phyloP scores from a whole-genome alignment of 1,140 invertebrate genomes.

The Zaprionus nigranus region DNA sequence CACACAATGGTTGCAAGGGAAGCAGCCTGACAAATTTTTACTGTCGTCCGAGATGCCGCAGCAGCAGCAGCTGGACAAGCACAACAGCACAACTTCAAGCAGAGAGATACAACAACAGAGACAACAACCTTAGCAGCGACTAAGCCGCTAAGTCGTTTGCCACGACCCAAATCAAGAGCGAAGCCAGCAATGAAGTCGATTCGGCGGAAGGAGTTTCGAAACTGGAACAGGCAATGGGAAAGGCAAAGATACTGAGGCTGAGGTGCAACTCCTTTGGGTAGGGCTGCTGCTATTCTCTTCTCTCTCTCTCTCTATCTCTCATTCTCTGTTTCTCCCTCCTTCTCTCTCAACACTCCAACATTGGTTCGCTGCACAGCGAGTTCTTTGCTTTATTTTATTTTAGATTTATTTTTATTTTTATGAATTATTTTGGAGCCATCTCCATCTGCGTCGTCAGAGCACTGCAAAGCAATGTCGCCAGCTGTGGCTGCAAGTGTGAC shows the following conservation, averaged over 20 bases:
- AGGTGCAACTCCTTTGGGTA: background rate
- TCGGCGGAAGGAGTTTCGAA: background rate
- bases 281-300: background rate
- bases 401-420: slow-evolving; percentile 44
- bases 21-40: slow-evolving; percentile 70
- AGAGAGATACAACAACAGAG: background rate
- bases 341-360: slow-evolving; percentile 15
- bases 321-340: background rate
- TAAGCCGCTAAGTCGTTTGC: slow-evolving; percentile 75
- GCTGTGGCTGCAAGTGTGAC: background rate
- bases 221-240: background rate
- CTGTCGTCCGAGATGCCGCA: slow-evolving; percentile 56
- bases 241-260: background rate
- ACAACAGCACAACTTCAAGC: background rate
- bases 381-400: slow-evolving; percentile 29
- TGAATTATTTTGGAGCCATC: slow-evolving; percentile 55
- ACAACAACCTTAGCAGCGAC: slow-evolving; percentile 21
- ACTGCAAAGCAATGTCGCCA: background rate
- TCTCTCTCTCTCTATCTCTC: slow-evolving; percentile 1
- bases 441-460: slow-evolving; percentile 11
- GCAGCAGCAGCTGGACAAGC: slow-evolving; percentile 8
- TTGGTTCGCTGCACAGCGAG: background rate
- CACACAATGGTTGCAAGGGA: slow-evolving; percentile 44
- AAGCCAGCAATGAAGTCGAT: slow-evolving; percentile 5
- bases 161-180: slow-evolving; percentile 73